phyloP scores from a whole-genome alignment of 2,113 vertebrate genomes.

The Calyptomena viridis region DNA sequence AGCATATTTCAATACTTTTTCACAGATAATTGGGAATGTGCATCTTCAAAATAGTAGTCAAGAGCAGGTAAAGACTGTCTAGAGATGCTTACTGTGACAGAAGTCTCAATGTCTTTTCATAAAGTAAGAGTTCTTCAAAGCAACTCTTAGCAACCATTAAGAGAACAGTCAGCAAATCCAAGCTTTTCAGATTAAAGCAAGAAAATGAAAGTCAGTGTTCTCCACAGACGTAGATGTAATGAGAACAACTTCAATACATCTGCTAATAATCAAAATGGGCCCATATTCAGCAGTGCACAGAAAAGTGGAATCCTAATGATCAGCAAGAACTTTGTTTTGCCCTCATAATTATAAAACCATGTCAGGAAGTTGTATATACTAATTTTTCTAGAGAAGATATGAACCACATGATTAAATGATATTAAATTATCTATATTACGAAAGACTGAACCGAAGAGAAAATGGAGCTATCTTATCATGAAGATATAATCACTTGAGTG shows the following conservation, averaged over 20 bases:
- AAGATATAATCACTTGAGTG: not conserved
- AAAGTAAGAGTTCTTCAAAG: constrained; percentile 15
- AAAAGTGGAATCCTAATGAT: not conserved
- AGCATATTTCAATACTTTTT: not conserved
- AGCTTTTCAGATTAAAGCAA: not conserved
- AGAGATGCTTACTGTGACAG: not conserved
- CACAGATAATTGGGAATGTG: not conserved
- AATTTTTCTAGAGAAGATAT: not conserved
- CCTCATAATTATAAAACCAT: not conserved
- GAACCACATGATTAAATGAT: not conserved
- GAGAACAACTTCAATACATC: not conserved
- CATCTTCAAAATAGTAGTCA: constrained; percentile 17
- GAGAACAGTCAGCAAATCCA: not conserved
- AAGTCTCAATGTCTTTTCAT: constrained; percentile 13
- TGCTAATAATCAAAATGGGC: not conserved
- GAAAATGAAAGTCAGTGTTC: not conserved
- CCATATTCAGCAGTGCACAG: not conserved
- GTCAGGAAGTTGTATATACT: not conserved
- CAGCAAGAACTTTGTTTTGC: not conserved
- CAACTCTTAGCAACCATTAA: constrained; percentile 6
- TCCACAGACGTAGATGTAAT: not conserved
- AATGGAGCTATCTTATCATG: not conserved
- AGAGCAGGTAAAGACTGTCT: not conserved
- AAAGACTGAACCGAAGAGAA: not conserved
- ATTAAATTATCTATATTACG: not conserved